Base-by-base conservation (phyloP, 1,140 invertebrate species). In the Bursaphelenchus mucronatus region DNA sequence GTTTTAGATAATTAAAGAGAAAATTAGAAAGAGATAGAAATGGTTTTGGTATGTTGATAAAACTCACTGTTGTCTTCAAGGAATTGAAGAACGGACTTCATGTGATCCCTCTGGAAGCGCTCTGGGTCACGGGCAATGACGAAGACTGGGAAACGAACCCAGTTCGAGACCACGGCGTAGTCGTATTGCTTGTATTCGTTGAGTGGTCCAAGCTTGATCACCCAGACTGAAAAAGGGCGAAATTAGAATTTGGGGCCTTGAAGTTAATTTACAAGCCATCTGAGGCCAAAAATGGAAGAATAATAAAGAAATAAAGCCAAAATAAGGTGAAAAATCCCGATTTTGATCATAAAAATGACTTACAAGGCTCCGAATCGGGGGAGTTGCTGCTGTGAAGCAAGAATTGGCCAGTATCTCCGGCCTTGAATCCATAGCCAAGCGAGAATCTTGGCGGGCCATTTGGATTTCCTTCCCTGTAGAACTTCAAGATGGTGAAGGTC, bases 101-200 rank as follows among this genome's bases (percentile, higher is more conserved):
- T 79, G 56, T 79, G 78, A 9, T 57, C 49, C 15, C 64, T 70
- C 39, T 65, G 64, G 70, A 79, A 79, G 6, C 78, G 68, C 56
- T 79, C 78, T n/a, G 78, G 79, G 54, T 80, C 80, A 54, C 78
- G 71, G 39, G 78, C 78, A 69, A 80, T 81, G 10, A 80, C 78
- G 51, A 80, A 80, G 19, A 80, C 79, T 21, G 78, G 78, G 58
- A 76, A 80, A 44, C 79, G 66, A 40, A 79, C 77, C 78, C 78
- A 79, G 49, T 76, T 80, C 39, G 78, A 80, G 17, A 81, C 78
- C 44, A 80, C 75, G 45, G 71, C 61, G 61, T 80, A 80, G 56
- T 80, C 78, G 63, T 80, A 80, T 66, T 79, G 78, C 41, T 80
- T 79, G 70, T 80, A 81, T 59, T 80, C 78, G 49, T 80, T 80